Percentiles rank a stretch among this genome's conserved stretches.
phyloP scores from a whole-genome alignment of 2,797 vertebrate genomes.

The Catharus ustulatus region DNA sequence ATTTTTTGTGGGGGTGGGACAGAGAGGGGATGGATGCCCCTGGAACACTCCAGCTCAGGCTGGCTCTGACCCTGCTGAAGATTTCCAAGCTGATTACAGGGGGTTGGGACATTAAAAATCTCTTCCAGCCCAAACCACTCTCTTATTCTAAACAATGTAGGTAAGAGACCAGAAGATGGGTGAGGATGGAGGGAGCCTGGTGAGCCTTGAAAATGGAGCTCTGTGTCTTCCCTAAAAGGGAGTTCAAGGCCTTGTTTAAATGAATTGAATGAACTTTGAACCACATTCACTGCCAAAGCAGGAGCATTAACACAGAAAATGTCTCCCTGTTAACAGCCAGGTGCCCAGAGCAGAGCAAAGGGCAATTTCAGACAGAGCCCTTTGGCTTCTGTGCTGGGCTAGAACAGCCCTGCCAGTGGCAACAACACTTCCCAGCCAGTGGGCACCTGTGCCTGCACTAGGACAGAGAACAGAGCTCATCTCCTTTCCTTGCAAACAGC shows the following conservation, averaged over 20 bases:
- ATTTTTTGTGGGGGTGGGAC: not conserved
- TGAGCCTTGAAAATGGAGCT: not conserved
- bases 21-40: not conserved
- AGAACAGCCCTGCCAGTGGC: not conserved
- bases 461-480: not conserved
- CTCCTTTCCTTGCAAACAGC: not conserved
- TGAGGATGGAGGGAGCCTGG: not conserved
- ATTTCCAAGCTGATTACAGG: not conserved
- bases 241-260: not conserved
- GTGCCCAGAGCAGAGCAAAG: not conserved
- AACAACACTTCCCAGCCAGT: not conserved
- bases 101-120: not conserved
- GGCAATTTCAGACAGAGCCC: not conserved
- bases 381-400: not conserved
- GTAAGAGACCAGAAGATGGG: not conserved
- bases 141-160: not conserved
- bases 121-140: not conserved
- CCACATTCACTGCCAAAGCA: not conserved
- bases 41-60: not conserved
- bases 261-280: not conserved
- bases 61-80: not conserved
- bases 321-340: not conserved
- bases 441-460: constrained; percentile 45
- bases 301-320: not conserved
- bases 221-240: not conserved